These are phyloP conservation scores for Solenopsis invicta DNA, from an alignment of 1,140 invertebrate species.

Conservation along the genomic window DNA sequence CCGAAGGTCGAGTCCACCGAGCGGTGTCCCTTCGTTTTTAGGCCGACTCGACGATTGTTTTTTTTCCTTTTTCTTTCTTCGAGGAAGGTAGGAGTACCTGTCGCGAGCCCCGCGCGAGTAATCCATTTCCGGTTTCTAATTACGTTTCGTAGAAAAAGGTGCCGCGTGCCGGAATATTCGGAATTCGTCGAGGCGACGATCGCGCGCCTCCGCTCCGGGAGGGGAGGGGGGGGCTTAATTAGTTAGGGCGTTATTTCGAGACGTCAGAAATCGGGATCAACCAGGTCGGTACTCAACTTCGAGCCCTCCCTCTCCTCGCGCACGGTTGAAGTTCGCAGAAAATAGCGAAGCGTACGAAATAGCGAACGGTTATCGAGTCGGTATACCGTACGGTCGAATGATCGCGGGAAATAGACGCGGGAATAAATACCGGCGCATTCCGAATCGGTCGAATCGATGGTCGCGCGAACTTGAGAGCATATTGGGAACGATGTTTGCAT, in stretches of 20 bases:
- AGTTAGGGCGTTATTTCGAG: conserved; percentile 59
- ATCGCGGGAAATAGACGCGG: conserved; percentile 36
- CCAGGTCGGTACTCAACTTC: conserved; percentile 13
- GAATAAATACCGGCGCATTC: conserved; percentile 34
- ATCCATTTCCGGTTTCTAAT: not conserved
- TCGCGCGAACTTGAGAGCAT: not conserved
- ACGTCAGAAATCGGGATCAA: conserved; percentile 11
- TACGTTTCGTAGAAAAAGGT: not conserved
- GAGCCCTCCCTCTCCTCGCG: not conserved
- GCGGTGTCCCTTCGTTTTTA: conserved; percentile 9
- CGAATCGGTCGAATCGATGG: conserved; percentile 38
- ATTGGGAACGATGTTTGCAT: not conserved
- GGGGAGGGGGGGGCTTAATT: conserved; percentile 44
- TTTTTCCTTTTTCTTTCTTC: not conserved
- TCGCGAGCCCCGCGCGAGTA: not conserved
- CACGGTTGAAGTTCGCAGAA: not conserved
- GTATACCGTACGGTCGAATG: conserved; percentile 8
- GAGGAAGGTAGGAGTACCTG: not conserved
- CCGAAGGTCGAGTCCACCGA: not conserved
- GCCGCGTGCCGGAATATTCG: not conserved
- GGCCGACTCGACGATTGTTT: conserved; percentile 33
- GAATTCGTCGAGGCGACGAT: not conserved
- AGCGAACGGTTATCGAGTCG: conserved; percentile 5
- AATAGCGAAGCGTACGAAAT: conserved; percentile 28
- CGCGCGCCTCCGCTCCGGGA: not conserved